Evolutionary conservation across 2,797 vertebrate genomes (phyloP).

Genomic region (Myiotriccus ornatus): DNA sequence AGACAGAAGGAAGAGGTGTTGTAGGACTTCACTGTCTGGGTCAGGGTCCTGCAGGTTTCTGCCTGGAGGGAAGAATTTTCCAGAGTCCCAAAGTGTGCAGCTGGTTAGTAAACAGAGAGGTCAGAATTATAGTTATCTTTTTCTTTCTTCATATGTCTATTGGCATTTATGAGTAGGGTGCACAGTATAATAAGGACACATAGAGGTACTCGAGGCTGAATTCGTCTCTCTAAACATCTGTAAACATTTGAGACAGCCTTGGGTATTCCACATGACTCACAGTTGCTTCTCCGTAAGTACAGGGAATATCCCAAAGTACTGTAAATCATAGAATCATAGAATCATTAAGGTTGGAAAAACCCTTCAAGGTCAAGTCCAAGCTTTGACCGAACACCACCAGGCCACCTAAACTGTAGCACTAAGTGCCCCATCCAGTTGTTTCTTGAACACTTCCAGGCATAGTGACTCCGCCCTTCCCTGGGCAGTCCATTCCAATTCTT

Average conservation of each 20-base stretch:
- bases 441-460: background rate
- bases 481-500: background rate
- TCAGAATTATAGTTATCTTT: background rate
- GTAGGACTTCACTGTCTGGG: background rate
- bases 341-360: background rate
- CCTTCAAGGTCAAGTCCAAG: background rate
- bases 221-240: background rate
- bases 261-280: background rate
- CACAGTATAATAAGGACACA: background rate
- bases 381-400: background rate
- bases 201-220: background rate
- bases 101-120: background rate
- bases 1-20: background rate
- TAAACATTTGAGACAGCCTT: background rate
- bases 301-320: background rate
- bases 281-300: background rate
- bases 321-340: background rate
- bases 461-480: background rate
- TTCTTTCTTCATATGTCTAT: background rate
- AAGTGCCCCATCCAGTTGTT: background rate
- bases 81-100: background rate
- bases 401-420: fast-evolving
- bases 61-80: background rate
- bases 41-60: background rate
- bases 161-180: background rate